phyloP scores from a whole-genome alignment of 2,888 invertebrate genomes.

The Linnaemya vulpina region DNA sequence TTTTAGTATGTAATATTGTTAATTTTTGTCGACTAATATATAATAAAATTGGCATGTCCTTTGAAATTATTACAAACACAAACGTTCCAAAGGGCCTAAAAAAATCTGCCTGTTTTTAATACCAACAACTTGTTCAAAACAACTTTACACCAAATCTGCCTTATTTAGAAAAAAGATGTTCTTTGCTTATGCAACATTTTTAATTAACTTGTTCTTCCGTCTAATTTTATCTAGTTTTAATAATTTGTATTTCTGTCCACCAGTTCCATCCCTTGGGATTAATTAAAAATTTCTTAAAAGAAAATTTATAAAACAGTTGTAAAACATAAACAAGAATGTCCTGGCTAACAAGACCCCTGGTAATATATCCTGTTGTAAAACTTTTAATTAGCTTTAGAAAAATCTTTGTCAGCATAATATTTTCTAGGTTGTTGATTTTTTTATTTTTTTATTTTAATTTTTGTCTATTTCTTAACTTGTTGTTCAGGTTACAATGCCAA shows the following conservation, averaged over 20 bases:
- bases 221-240: not conserved
- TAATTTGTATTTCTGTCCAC: not conserved
- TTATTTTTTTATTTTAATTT: not conserved
- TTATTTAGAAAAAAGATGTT: too few relatives aligned
- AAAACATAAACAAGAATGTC: not conserved
- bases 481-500: not conserved
- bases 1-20: too few relatives aligned
- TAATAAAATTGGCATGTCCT: too few relatives aligned
- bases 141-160: not conserved
- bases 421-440: not conserved
- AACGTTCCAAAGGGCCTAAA: too few relatives aligned
- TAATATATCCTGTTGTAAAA: slow-evolving; percentile 44
- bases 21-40: too few relatives aligned
- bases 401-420: slow-evolving; percentile 25
- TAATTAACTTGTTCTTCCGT: not conserved
- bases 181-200: not conserved
- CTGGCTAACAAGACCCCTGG: not conserved
- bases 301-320: not conserved
- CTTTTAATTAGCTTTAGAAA: slow-evolving; percentile 58
- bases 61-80: too few relatives aligned
- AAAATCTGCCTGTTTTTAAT: too few relatives aligned
- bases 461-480: not conserved
- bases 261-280: slow-evolving; percentile 26
- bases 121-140: too few relatives aligned
- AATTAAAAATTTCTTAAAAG: slow-evolving; percentile 43